phyloP scores from a whole-genome alignment of 2,797 vertebrate species.

The Intellagama lesueurii region DNA sequence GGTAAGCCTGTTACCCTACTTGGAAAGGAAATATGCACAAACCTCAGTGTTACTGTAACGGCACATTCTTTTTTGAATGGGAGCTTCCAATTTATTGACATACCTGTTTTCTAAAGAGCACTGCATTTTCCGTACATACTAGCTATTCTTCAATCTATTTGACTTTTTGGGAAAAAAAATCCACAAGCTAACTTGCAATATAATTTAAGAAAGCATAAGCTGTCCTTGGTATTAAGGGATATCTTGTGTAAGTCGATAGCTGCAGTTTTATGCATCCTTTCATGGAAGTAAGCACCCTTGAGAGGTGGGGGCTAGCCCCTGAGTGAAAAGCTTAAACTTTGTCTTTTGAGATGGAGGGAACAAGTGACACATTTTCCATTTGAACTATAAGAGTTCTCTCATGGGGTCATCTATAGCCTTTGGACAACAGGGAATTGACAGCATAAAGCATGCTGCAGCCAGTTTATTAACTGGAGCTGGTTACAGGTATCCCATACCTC shows the following conservation, averaged over 20 bases:
- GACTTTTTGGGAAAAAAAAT: not conserved
- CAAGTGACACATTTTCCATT: not conserved
- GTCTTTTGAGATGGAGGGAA: too few species aligned
- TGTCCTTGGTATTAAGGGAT: not conserved
- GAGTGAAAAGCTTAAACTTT: not conserved
- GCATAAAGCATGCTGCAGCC: too few species aligned
- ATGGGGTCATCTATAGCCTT: not conserved
- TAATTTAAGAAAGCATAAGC: not conserved
- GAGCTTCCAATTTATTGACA: not conserved
- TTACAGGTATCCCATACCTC: too few species aligned
- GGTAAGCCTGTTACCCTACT: not conserved
- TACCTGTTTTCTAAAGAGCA: not conserved
- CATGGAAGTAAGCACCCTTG: not conserved
- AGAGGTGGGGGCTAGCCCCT: not conserved
- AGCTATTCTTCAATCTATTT: not conserved
- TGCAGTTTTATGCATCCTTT: not conserved
- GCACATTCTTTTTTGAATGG: not conserved
- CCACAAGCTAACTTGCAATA: not conserved
- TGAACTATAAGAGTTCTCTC: not conserved
- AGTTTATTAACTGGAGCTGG: too few species aligned
- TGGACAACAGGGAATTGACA: not conserved
- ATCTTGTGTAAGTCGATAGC: not conserved
- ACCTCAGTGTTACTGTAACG: not conserved
- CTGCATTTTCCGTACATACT: not conserved
- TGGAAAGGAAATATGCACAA: not conserved